Evolutionary conservation across 2,113 vertebrate genomes (phyloP).

Genomic region (Chaetorhynchus papuensis): DNA sequence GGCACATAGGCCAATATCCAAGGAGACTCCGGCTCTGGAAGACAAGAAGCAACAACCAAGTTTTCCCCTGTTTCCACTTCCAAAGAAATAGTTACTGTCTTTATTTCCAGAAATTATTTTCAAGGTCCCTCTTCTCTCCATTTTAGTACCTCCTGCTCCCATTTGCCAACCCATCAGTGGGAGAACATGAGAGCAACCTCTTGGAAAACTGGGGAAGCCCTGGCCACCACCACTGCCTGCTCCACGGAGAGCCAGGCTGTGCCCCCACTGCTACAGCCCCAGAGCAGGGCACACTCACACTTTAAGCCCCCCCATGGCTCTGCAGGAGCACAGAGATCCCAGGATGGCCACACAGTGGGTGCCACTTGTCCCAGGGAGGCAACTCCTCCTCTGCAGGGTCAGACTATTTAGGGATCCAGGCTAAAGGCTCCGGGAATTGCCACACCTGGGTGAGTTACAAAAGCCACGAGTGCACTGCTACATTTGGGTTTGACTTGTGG

Average conservation of each 20-base stretch:
- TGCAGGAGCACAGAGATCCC: background rate
- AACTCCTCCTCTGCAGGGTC: accelerated
- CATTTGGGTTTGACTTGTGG: accelerated
- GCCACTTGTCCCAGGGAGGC: background rate
- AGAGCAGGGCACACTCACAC: too few relatives aligned
- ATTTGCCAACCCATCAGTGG: background rate
- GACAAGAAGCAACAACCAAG: background rate
- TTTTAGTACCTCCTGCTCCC: background rate
- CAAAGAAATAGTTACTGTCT: too few relatives aligned
- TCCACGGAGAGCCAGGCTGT: background rate
- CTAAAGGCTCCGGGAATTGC: background rate
- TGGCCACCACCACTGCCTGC: background rate
- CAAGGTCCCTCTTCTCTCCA: background rate
- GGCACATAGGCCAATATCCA: conserved; percentile 67
- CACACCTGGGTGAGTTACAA: background rate
- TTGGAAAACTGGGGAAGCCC: background rate
- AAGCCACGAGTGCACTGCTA: accelerated
- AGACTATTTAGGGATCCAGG: background rate
- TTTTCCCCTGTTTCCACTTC: background rate
- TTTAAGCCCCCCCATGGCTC: accelerated
- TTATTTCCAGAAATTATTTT: background rate
- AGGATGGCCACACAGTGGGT: accelerated
- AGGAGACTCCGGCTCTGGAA: conserved; percentile 12
- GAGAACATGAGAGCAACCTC: background rate
- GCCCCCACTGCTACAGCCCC: background rate